Conservation (phyloP, 2,888 invertebrate species). For the Agriotes lineatus region DNA sequence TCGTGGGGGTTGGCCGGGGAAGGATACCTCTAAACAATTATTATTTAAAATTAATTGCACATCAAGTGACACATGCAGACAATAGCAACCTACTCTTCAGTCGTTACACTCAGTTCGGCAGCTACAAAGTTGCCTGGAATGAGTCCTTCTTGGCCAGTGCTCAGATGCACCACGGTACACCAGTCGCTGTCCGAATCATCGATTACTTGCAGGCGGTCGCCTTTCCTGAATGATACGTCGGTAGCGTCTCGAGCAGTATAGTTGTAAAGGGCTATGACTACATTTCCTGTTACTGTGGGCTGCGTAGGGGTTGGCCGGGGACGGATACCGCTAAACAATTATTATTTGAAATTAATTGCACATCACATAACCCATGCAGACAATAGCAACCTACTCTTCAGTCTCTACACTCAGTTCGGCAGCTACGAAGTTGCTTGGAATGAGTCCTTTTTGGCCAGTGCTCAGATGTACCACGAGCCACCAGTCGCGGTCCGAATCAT, state of each 20-base stretch:
- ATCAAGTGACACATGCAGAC: too few relatives aligned
- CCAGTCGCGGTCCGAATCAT: conserved; percentile 97
- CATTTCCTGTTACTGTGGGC: conserved; percentile 64
- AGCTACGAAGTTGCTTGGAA: conserved; percentile 98
- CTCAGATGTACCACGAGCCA: conserved; percentile 90
- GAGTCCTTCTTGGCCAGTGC: conserved; percentile 88
- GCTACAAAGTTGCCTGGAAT: conserved; percentile 99
- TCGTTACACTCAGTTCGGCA: conserved; percentile 94
- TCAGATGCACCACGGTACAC: conserved; percentile 92
- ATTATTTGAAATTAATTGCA: not conserved
- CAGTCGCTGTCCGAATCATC: conserved; percentile 96
- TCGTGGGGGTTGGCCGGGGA: conserved; percentile 73
- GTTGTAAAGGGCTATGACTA: conserved; percentile 94
- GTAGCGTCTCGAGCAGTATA: conserved; percentile 96
- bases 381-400: conserved; percentile 88
- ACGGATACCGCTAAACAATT: conserved; percentile 68
- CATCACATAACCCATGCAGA: too few relatives aligned
- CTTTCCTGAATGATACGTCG: conserved; percentile 96
- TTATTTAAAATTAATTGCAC: not conserved
- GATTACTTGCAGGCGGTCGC: conserved; percentile 95
- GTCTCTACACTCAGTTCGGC: conserved; percentile 96
- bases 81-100: conserved; percentile 90
- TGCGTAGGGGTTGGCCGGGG: conserved; percentile 73
- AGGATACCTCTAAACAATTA: conserved; percentile 62
- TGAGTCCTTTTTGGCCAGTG: conserved; percentile 90